Base-by-base conservation (phyloP, 2,797 vertebrate genomes). In the Thalassophryne amazonica region DNA sequence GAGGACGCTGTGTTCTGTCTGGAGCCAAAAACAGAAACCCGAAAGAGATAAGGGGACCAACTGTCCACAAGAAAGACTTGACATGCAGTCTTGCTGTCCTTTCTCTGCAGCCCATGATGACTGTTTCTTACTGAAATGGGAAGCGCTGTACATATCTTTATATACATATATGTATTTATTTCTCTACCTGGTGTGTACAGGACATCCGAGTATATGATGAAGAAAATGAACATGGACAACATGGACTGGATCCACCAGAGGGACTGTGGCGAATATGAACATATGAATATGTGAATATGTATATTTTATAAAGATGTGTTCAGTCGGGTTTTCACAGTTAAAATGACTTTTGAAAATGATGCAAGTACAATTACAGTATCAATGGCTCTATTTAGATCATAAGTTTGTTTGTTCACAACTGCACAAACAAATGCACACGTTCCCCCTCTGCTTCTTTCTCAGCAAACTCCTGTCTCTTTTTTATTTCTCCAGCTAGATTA, bases 81-180 rank as follows among this genome's bases (percentile, higher is more conserved):
- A 70, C 57, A 46, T 28, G 52, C 73, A 27, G 61, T 54, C 56
- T 75, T n/a, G n/a, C 52, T 43, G 54, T 36, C 49, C 31, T 31
- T 35, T 43, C 34, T 59, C 33, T 41, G 63, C 55, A 60, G 49
- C 72, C 59, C 59, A 64, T 46, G 55, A 69, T 50, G 77, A 76
- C 76, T 71, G 73, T 63, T 53, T 75, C 55, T 73, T 62, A 66
- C 58, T 50, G 71, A 73, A 64, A 66, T 75, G 69, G 74, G 71
- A 73, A 63, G 13, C 69, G 51, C 32, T 84, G 80, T 85, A 85
- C 58, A 86, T 80, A 82, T 81, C 80, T 84, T 84, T 84, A 80
- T 87, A 83, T 81, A 80, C 81, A 84, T 84, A 85, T 86, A 83
- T 60, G 60, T 81, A 81, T 85, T 80, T 84, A 82, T 74, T 76